These are phyloP conservation scores for Microctenopoma steveboyesi DNA, from an alignment of 2,797 vertebrate genomes.

Conservation along the genomic window DNA sequence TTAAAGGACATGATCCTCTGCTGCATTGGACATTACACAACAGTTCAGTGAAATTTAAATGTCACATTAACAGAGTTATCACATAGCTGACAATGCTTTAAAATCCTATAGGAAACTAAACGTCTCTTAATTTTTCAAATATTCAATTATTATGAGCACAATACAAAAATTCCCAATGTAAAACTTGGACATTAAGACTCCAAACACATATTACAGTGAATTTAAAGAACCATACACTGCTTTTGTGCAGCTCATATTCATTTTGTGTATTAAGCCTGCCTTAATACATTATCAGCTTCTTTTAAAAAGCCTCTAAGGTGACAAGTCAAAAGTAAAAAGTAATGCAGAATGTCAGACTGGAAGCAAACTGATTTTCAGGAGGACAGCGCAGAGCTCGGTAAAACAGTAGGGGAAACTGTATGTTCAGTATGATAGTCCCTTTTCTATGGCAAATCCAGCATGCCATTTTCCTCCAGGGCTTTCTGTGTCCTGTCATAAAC, in stretches of 20 bases:
- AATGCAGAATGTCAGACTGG: constrained; percentile 36
- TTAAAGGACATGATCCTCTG: constrained; percentile 36
- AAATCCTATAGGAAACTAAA: constrained; percentile 10
- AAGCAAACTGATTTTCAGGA: constrained; percentile 11
- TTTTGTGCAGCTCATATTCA: constrained; percentile 18
- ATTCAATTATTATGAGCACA: constrained; percentile 50
- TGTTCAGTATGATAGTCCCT: constrained; percentile 4
- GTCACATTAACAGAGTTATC: constrained; percentile 7
- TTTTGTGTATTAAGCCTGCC: constrained; percentile 11
- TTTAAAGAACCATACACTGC: constrained; percentile 2
- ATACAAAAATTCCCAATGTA: constrained; percentile 41
- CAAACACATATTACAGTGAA: constrained; percentile 9
- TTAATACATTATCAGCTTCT: constrained; percentile 44
- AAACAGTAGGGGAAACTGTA: constrained; percentile 4
- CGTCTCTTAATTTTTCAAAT: constrained; percentile 6
- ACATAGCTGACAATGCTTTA: not conserved
- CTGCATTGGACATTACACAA: constrained; percentile 50
- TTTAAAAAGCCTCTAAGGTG: constrained; percentile 1
- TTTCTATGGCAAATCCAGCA: constrained; percentile 86
- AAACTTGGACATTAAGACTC: constrained; percentile 19
- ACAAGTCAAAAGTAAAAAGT: not conserved
- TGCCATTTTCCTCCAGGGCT: constrained; percentile 77
- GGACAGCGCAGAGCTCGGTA: constrained; percentile 29
- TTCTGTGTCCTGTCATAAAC: constrained; percentile 86
- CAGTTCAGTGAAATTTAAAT: constrained; percentile 36